Evolutionary conservation across 2,888 invertebrate genomes (phyloP), one percentile per base, ranked within the genome.

Genomic region (Clivina fossor): DNA sequence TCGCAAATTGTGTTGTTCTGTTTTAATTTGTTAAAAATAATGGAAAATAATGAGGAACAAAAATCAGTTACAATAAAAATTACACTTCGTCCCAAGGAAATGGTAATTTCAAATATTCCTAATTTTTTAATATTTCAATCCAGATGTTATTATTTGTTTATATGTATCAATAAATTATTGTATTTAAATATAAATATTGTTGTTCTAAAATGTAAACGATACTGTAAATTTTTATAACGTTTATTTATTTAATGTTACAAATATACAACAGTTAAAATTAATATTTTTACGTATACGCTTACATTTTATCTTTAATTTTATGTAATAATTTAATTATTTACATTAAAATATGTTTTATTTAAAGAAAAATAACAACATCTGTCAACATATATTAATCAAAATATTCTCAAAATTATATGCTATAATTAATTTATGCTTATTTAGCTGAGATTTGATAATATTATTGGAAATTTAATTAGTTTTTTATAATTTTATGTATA

Each of bases 21-120:
- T n/a, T n/a, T n/a, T n/a, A 19, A 24, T 22, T 46, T 33, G 3
- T 37, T 20, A 13, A 16, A 16, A 11, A 55, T 54, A 46, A 56
- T 24, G 41, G 51, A 54, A 41, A 38, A 41, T 30, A 53, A 38
- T 24, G 43, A 47, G 33, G 41, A 30, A 15, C 40, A 22, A 33
- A 43, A 57, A 51, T 41, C 51, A n/a, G 18, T 55, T n/a, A 57
- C 58, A 4, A 59, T 60, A 22, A 60, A 50, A 38, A 59, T 60
- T 24, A 60, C 60, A 2, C 26, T 59, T 40, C 49, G 46, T 15
- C 16, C 57, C 8, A 50, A 38, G 13, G 53, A 57, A 22, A 13
- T 37, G 47, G 50, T 50, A 50, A 50, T 16, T 16, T 44, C 26
- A 26, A 5, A 22, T 43, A 15, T 15, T 24, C 7, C 18, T 15